phyloP scores from a whole-genome alignment of 2,888 invertebrate species.

The Aporophyla nigra region DNA sequence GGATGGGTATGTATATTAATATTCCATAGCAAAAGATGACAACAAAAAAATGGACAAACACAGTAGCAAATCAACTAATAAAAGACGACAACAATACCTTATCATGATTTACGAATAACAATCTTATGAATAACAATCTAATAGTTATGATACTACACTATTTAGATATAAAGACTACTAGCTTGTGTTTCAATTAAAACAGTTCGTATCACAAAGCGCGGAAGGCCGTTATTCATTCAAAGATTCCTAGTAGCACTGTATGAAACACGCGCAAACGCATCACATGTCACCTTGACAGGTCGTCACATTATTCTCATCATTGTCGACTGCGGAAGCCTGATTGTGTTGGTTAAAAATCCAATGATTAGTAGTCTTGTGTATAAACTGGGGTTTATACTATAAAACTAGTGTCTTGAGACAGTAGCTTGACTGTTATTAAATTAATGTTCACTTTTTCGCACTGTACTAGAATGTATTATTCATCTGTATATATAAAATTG shows the following conservation, averaged over 20 bases:
- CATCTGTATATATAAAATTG: no score
- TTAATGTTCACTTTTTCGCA: no score
- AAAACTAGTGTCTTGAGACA: no score
- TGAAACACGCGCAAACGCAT: conserved; percentile 40
- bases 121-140: background rate
- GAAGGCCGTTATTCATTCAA: conserved; percentile 50
- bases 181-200: conserved; percentile 19
- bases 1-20: background rate
- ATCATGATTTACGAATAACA: background rate
- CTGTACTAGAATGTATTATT: no score
- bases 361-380: background rate
- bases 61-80: background rate
- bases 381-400: no score
- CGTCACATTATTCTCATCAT: conserved; percentile 48
- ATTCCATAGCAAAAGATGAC: background rate
- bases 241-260: conserved; percentile 62
- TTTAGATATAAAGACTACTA: conserved; percentile 27
- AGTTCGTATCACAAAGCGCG: conserved; percentile 41
- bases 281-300: conserved; percentile 60
- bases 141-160: conserved; percentile 13
- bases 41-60: background rate
- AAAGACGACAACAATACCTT: background rate
- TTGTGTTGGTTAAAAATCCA: conserved; percentile 14
- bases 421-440: no score
- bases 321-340: conserved; percentile 10